Base-by-base conservation (phyloP, 2,797 vertebrate genomes). In the Danio choprae region DNA sequence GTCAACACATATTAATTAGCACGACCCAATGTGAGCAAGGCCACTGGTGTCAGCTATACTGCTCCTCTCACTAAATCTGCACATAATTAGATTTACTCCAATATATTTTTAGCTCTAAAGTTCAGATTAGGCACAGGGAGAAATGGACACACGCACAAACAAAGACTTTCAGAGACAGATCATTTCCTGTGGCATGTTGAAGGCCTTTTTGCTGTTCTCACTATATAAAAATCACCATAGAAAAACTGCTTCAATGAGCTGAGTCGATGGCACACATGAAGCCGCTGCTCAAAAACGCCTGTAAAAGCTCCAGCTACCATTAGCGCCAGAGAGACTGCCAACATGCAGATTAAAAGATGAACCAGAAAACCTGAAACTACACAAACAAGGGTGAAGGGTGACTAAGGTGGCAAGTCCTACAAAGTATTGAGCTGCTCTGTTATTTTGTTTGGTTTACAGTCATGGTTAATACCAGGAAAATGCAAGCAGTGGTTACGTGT, bases 1-100 rank as follows among this genome's bases (percentile, higher is more conserved):
- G 89, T 91, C 90, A 90, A 90, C 87, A 86, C 87, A 86, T 88
- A 88, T 89, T 88, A 89, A 89, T 92, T 90, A 90, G 85, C 83
- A 78, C 18, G 69, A 59, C 73, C 77, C 81, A 79, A 58, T 60
- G 48, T 83, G 71, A 78, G 77, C 43, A 48, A 62, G 72, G 77
- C 72, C 43, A 75, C 74, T 74, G 86, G 84, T 86, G 84, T 89
- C 83, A 84, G 86, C 78, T 85, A 29, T 15, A 85, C 84, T 73
- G 20, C 65, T 62, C 43, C 68, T 86, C 87, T 88, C 81, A 74
- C 69, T 72, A 68, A 83, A 48, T n/a, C n/a, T 73, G 2, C 29
- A 86, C 85, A 80, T 88, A 87, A 91, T 92, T 84, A 85, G 79
- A 92, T 90, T 86, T 86, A 87, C 80, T 73, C 41, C 16, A 6